A percentile compares a stretch with the other conserved stretches of the same genome.
Conservation (phyloP, 2,113 vertebrate species). For the Polypterus bichir region DNA sequence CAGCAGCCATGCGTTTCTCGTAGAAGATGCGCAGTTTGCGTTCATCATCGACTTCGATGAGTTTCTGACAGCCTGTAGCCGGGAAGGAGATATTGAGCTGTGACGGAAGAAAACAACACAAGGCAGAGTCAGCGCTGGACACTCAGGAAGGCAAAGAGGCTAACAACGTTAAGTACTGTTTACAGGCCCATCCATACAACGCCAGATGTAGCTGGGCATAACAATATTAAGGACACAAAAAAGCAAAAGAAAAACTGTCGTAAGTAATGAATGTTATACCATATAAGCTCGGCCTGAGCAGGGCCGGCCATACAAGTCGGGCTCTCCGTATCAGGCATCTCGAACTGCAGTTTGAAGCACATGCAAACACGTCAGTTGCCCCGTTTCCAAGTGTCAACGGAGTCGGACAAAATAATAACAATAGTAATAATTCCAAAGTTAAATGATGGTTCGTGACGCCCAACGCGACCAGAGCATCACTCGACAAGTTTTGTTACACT, state of each 20-base stretch:
- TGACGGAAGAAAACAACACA: neutral
- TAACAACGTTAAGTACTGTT: neutral
- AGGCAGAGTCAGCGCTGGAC: accelerated
- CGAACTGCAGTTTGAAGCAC: neutral
- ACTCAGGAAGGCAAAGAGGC: neutral
- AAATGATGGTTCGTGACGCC: too few species aligned
- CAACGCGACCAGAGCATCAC: too few species aligned
- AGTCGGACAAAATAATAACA: too few species aligned
- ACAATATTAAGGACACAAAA: neutral
- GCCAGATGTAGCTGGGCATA: neutral
- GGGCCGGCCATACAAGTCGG: too few species aligned
- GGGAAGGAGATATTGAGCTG: slow-evolving; percentile 96
- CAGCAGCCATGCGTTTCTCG: slow-evolving; percentile 93
- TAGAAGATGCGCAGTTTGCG: slow-evolving; percentile 91
- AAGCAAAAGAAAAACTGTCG: neutral
- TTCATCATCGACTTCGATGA: slow-evolving; percentile 95
- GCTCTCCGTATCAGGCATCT: too few species aligned
- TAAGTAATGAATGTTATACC: neutral
- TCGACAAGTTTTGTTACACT: too few species aligned
- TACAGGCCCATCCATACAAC: neutral
- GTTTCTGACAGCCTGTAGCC: slow-evolving; percentile 94
- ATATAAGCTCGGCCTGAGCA: too few species aligned
- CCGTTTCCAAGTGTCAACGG: too few species aligned
- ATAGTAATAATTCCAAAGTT: too few species aligned
- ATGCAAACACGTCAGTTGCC: slow-evolving; percentile 11